Evolutionary conservation across 1,140 invertebrate genomes (phyloP), one percentile per base, ranked within the genome.

Genomic region (Magallana angulata): DNA sequence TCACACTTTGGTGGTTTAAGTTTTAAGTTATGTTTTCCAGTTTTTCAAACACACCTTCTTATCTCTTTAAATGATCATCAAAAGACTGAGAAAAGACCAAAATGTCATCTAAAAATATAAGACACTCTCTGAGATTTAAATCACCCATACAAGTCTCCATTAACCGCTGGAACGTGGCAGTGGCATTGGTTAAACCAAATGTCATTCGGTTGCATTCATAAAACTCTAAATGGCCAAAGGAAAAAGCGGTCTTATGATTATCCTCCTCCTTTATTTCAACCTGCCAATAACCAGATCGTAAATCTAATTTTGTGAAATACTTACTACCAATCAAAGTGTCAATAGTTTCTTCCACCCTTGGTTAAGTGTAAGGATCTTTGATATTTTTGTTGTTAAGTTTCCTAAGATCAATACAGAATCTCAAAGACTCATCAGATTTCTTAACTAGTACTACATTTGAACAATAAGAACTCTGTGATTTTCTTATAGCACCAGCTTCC

Each of bases 1-100:
- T 64, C 24, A 85, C 90, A 90, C 85, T 91, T 91, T 3, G 9
- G 30, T 4, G 90, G 89, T 84, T 89, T 88, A 1, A 90, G 57
- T 7, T 57, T 89, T 3, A 91, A 56, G 24, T 82, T 80, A 59
- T 82, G 80, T 36, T 87, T 11, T 82, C 68, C 0, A 91, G 59
- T 14, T 82, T 85, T 12, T 86, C 12, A 57, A 91, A 91, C 86
- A n/a, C n/a, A n/a, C 86, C n/a, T 36, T 60, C 16, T 18, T 90
- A 84, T 57, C 88, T 71, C 6, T 62, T n/a, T 1, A 91, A 56
- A 84, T 91, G 91, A n/a, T 88, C 82, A 1, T 90, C 80, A 88
- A 90, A 90, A 64, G 87, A 83, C 16, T 30, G 8, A 4, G 76
- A 83, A 81, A 71, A 87, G 24, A 84, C 48, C 16, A n/a, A 87